Evolutionary conservation across 2,113 vertebrate genomes (phyloP).

Genomic region (Cephalophus harveyi): DNA sequence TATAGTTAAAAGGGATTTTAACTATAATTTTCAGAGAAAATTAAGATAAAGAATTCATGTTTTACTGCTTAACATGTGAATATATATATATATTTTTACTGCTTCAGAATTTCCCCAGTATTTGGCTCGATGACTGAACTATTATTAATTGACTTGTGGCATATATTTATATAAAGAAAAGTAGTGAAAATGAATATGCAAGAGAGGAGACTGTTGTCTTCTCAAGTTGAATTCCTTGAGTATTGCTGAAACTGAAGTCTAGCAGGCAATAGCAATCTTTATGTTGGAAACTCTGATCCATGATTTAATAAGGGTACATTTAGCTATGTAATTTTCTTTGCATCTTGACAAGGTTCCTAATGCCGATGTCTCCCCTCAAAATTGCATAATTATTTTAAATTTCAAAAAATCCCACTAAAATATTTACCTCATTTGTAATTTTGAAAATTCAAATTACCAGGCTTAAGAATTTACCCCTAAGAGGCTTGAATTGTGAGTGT

Average conservation of each 20-base stretch:
- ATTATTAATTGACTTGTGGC: neutral
- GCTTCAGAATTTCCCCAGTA: neutral
- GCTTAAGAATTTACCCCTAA: neutral
- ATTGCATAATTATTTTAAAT: neutral
- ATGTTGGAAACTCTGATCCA: neutral
- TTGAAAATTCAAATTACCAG: neutral
- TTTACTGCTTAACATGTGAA: neutral
- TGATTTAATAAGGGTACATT: neutral
- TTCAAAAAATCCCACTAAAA: neutral
- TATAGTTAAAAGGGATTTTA: neutral
- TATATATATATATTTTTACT: neutral
- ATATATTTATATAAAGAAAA: neutral
- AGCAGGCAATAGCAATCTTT: neutral
- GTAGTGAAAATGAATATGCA: neutral
- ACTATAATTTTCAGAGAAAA: neutral
- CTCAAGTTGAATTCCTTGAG: neutral
- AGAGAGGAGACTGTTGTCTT: neutral
- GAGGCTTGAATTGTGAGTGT: neutral
- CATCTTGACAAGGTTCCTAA: neutral
- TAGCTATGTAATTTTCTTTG: neutral
- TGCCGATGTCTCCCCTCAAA: neutral
- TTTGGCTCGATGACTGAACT: neutral
- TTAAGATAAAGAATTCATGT: neutral
- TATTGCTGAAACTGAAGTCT: neutral
- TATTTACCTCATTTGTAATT: neutral